Base-by-base conservation (phyloP, 2,113 vertebrate genomes). In the Oenanthe melanoleuca region DNA sequence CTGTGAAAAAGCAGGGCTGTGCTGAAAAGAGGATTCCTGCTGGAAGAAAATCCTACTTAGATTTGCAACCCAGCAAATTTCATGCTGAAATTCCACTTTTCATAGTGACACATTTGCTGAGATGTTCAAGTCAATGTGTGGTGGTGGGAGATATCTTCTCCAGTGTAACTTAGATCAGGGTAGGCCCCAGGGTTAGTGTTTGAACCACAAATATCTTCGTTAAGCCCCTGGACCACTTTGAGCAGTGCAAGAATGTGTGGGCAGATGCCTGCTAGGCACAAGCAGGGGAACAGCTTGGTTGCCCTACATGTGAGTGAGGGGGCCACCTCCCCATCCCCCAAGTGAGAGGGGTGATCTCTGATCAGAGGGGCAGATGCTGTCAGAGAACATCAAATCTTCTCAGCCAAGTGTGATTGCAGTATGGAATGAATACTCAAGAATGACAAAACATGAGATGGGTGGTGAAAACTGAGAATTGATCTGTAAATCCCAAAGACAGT, bases 201-300 rank as follows among this genome's bases (percentile, higher is more conserved):
- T 73, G 31, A 37, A 22, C 12, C 1, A 5, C 29, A 66, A 2
- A 34, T 47, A 15, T 52, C 37, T 71, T 57, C 0, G 0, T 31
- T 56, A 37, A 52, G 38, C 6, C 33, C 14, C 23, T 55, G 50
- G n/a, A 31, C 11, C 23, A 3, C 37, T 56, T 11, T 13, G 19
- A 65, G 50, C 50, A 56, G 61, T 8, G 20, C 28, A 12, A 14
- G 38, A 60, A 60, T 18, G 25, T 0, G 1, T 44, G 14, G 59
- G 40, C 11, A 55, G 65, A 9, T 88, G 38, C 31, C 21, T 59
- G 75, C 44, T 28, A 4, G 50, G 61, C 77, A 37, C 14, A 24
- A n/a, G 33, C 16, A 37, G 47, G 13, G 18, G 11, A 34, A 6
- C 2, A 2, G 14, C n/a, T 47, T 69, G 26, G 34, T 24, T 72